Evolutionary conservation across 2,888 invertebrate species (phyloP).

Genomic region (Agonopterix alstromeriana): DNA sequence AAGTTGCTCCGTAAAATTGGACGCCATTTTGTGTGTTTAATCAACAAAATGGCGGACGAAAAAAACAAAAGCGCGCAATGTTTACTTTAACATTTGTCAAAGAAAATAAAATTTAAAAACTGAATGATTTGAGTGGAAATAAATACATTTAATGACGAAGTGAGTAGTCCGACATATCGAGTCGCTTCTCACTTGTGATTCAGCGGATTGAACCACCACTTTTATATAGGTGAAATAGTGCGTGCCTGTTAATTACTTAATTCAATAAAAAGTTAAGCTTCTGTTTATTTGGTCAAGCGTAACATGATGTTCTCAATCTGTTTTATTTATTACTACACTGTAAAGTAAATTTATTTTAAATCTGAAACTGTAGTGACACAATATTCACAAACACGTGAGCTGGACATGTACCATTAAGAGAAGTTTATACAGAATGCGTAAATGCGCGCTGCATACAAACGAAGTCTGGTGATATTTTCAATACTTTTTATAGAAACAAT

Average conservation of each 20-base stretch:
- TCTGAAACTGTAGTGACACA: too few species aligned
- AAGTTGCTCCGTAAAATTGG: conserved; percentile 44
- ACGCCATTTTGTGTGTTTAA: conserved; percentile 54
- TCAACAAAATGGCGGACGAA: conserved; percentile 41
- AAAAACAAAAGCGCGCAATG: conserved; percentile 10
- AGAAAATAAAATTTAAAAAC: conserved; percentile 9
- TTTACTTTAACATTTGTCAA: conserved; percentile 35
- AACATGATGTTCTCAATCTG: conserved; percentile 61
- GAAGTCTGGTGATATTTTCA: too few species aligned
- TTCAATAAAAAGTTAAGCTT: conserved; percentile 74
- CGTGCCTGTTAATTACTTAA: conserved; percentile 74
- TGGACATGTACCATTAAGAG: too few species aligned
- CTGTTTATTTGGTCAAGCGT: conserved; percentile 66
- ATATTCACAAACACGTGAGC: too few species aligned
- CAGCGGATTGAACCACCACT: conserved; percentile 21
- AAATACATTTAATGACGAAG: conserved; percentile 53
- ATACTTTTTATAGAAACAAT: too few species aligned
- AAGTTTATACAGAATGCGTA: too few species aligned
- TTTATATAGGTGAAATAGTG: conserved; percentile 59
- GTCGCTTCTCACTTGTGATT: conserved; percentile 75
- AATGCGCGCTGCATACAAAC: too few species aligned
- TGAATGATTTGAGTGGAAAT: background rate
- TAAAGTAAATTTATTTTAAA: too few species aligned
- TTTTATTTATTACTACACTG: background rate
- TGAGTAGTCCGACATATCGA: conserved; percentile 70